Base-by-base conservation (phyloP, 2,888 invertebrate genomes). In the Hypena proboscidalis region DNA sequence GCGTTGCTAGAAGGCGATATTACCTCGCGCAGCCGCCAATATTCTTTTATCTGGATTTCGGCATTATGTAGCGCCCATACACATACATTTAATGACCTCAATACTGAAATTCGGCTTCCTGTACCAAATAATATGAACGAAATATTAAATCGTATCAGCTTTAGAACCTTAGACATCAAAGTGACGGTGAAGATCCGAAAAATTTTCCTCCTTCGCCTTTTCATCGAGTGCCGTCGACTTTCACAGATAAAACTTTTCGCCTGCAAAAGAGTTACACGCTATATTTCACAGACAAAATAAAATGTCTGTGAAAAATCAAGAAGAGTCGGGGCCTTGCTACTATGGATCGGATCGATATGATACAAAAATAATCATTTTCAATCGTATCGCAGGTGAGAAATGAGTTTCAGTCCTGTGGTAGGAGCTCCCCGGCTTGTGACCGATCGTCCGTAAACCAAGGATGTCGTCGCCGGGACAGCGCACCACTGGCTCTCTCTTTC, bases 211-310 rank as follows among this genome's bases (percentile, higher is more conserved):
- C 42, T 48, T 58, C 58, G 53, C 60, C 55, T 55, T 65, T 70
- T 70, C 50, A 38, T 63, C 57, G 61, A 55, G 62, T 62, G 61
- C 66, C 57, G 59, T 62, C 56, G 62, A 68, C 61, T 72, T 69
- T 58, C 35, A 60, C 52, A 63, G 67, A 71, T 71, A 73, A 75
- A 76, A 74, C 60, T 65, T 70, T 69, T 69, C 59, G 42, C 48
- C 61, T 59, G 65, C 69, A 73, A 72, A 72, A 66, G 56, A 74
- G 67, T 70, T 65, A 66, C 55, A 66, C 65, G 64, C 56, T 74
- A 70, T 74, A 75, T 71, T 74, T 75, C 59, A 33, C 66, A 61
- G 62, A 66, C 60, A 63, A 74, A 68, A 71, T 63, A 63, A 68
- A 76, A 75, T 63, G 60, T 63, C 66, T 58, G 67, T 67, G 64